Conservation (phyloP, 2,888 invertebrate genomes). For the Brachylomia viminalis region DNA sequence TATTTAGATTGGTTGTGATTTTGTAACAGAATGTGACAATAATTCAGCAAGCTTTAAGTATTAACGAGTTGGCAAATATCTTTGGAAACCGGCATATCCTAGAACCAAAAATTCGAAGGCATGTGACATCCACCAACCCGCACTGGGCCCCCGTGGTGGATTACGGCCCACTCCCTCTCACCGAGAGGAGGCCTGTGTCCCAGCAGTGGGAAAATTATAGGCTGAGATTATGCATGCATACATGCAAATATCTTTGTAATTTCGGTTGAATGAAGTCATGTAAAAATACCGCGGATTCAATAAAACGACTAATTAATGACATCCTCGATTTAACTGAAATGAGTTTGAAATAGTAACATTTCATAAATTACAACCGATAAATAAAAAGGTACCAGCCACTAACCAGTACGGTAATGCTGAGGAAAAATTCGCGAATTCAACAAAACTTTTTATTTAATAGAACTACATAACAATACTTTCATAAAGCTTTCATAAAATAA, state of each 20-base stretch:
- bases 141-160: too few species aligned
- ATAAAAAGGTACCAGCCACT: slow-evolving; percentile 28
- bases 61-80: not conserved
- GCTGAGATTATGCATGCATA: too few species aligned
- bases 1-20: too few species aligned
- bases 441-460: slow-evolving; percentile 59
- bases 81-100: too few species aligned
- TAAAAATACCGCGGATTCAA: not conserved
- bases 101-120: too few species aligned
- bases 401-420: slow-evolving; percentile 30
- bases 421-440: slow-evolving; percentile 42
- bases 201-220: too few species aligned
- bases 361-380: slow-evolving; percentile 1
- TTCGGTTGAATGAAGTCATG: too few species aligned
- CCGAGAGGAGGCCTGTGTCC: too few species aligned
- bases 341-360: not conserved
- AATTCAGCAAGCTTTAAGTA: not conserved
- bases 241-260: not conserved
- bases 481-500: slow-evolving; percentile 41
- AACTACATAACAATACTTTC: slow-evolving; percentile 46
- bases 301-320: not conserved
- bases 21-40: too few species aligned
- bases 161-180: too few species aligned
- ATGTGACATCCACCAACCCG: too few species aligned
- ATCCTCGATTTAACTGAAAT: not conserved